Evolutionary conservation across 2,113 vertebrate species (phyloP).

Genomic region (Phylloscopus trochiloides): DNA sequence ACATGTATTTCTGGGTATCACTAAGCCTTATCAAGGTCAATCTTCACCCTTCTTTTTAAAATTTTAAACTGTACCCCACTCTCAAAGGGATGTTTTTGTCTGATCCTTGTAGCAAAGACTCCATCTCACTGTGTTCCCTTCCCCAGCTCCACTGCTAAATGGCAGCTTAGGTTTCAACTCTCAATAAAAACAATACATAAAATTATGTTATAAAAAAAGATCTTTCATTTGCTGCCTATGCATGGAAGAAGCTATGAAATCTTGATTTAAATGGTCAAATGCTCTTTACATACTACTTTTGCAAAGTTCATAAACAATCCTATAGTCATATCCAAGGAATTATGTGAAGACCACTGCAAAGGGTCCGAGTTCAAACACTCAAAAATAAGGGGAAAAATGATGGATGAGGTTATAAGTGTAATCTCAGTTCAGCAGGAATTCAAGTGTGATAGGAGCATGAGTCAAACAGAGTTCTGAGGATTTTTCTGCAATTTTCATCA

Average conservation of each 20-base stretch:
- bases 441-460: neutral
- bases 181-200: neutral
- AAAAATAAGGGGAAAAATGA: neutral
- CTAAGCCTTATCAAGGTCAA: neutral
- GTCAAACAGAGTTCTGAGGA: neutral
- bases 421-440: neutral
- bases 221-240: neutral
- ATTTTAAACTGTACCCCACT: neutral
- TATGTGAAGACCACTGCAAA: neutral
- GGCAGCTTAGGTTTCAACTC: neutral
- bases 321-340: neutral
- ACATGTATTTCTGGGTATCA: neutral
- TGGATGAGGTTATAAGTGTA: neutral
- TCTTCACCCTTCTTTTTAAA: rapidly evolving
- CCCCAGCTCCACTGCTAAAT: neutral
- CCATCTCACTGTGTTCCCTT: neutral
- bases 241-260: neutral
- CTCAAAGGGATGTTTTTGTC: neutral
- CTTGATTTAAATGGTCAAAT: neutral
- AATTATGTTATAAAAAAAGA: neutral
- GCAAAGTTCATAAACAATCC: neutral
- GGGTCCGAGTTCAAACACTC: neutral
- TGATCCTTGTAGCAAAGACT: neutral
- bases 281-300: neutral
- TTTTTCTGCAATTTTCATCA: neutral